Evolutionary conservation across 2,113 vertebrate species (phyloP).

Genomic region (Cyrtonyx montezumae): DNA sequence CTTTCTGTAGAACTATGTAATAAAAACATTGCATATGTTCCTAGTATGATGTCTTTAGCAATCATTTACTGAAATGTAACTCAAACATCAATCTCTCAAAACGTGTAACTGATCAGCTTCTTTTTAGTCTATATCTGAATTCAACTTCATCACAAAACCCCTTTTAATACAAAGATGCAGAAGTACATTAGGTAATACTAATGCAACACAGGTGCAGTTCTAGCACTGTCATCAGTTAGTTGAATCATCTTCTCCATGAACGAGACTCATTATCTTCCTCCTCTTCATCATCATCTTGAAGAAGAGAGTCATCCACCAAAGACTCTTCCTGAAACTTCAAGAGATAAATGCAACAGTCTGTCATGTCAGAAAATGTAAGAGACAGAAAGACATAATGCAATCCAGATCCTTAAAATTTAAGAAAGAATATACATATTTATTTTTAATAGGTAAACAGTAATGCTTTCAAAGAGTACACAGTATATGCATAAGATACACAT

Average conservation of each 20-base stretch:
- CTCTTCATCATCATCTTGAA: constrained; percentile 97
- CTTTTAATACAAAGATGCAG: constrained; percentile 83
- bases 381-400: not conserved
- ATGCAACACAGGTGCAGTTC: constrained; percentile 82
- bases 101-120: constrained; percentile 77
- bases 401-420: not conserved
- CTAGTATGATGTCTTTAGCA: constrained; percentile 84
- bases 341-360: constrained; percentile 10
- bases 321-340: constrained; percentile 93
- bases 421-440: not conserved
- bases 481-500: not conserved
- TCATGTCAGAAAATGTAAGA: constrained; percentile 25
- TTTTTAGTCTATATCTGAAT: constrained; percentile 79
- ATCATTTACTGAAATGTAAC: constrained; percentile 87
- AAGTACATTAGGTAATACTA: constrained; percentile 86
- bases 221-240: constrained; percentile 69
- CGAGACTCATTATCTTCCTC: constrained; percentile 97
- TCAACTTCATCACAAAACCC: constrained; percentile 82
- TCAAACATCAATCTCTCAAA: constrained; percentile 84
- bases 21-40: constrained; percentile 89
- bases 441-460: not conserved
- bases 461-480: not conserved
- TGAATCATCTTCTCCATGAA: constrained; percentile 96
- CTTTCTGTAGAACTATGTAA: constrained; percentile 83
- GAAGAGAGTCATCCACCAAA: constrained; percentile 91